phyloP scores from a whole-genome alignment of 2,797 vertebrate genomes.

The Channa striata region DNA sequence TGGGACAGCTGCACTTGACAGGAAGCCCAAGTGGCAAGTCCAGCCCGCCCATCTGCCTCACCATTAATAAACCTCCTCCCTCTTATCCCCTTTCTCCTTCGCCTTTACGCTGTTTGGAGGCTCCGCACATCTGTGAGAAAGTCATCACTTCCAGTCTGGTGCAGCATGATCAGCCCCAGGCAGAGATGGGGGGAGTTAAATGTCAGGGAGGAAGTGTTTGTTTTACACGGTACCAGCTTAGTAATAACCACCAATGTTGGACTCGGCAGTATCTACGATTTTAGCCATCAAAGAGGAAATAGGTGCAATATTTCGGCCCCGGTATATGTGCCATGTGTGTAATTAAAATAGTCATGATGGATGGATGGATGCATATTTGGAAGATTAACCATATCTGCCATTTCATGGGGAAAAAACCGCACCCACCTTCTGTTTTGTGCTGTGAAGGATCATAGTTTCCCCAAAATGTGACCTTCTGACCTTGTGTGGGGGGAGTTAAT shows the following conservation, averaged over 20 bases:
- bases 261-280: no score
- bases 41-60: conserved; percentile 17
- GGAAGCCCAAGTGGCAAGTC: conserved; percentile 56
- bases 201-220: conserved; percentile 31
- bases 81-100: conserved; percentile 13
- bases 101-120: conserved; percentile 13
- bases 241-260: not conserved
- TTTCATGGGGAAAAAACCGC: not conserved
- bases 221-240: conserved; percentile 2
- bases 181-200: conserved; percentile 37
- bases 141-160: conserved; percentile 72
- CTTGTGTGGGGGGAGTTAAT: not conserved
- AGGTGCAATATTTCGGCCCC: no score
- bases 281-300: no score
- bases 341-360: not conserved
- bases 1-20: conserved; percentile 81
- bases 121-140: conserved; percentile 68
- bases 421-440: not conserved
- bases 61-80: conserved; percentile 45
- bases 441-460: not conserved
- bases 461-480: conserved; percentile 14
- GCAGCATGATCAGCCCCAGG: conserved; percentile 60
- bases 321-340: not conserved
- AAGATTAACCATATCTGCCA: not conserved
- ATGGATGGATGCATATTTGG: not conserved